phyloP scores from a whole-genome alignment of 2,113 vertebrate genomes.

The Rhinoderma darwinii region DNA sequence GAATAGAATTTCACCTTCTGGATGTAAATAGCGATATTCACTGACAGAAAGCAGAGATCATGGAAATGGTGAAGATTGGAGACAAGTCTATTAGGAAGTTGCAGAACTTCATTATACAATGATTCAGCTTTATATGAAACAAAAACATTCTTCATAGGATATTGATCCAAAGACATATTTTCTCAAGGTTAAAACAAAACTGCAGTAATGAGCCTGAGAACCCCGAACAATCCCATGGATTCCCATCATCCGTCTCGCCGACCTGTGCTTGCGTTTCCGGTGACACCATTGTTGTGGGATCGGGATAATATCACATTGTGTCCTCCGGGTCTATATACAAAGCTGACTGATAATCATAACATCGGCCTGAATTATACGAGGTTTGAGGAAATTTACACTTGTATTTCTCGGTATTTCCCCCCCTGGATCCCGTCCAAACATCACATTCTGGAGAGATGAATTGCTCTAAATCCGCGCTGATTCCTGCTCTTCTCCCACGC shows the following conservation, averaged over 20 bases:
- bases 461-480: not conserved
- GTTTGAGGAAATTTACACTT: conserved; percentile 48
- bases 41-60: no score
- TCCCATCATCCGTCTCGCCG: not conserved
- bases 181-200: no score
- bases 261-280: conserved; percentile 26
- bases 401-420: conserved; percentile 53
- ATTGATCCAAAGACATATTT: no score
- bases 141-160: no score
- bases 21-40: no score
- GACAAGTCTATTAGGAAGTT: no score
- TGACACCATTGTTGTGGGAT: conserved; percentile 44
- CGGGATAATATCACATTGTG: conserved; percentile 54
- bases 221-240: no score
- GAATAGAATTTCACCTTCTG: no score
- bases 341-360: conserved; percentile 56
- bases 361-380: conserved; percentile 54
- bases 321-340: conserved; percentile 52
- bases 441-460: conserved; percentile 32
- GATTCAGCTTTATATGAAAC: no score
- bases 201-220: no score
- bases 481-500: not conserved
- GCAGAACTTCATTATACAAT: no score
- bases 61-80: no score
- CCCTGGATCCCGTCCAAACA: conserved; percentile 51